Percentiles rank a stretch among this genome's conserved stretches.
Conservation (phyloP, 2,888 invertebrate genomes). For the Psococerastis gibbosa region DNA sequence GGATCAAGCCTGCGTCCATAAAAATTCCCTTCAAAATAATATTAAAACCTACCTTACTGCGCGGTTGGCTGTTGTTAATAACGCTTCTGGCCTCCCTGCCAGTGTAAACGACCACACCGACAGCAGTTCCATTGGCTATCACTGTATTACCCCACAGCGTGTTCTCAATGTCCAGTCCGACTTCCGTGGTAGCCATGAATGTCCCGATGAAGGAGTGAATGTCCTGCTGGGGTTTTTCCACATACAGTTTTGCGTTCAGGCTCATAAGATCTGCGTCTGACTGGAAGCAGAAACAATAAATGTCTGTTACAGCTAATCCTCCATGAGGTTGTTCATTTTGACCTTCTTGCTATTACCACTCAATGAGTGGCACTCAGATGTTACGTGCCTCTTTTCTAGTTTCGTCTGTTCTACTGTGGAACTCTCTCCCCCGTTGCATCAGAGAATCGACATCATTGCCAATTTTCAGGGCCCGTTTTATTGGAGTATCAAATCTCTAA, state of each 20-base stretch:
- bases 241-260: slow-evolving; percentile 77
- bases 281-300: no score
- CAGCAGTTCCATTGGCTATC: slow-evolving; percentile 87
- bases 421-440: no score
- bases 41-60: slow-evolving; percentile 45
- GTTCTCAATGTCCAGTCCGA: slow-evolving; percentile 85
- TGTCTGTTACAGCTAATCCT: no score
- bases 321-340: no score
- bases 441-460: no score
- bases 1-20: background rate
- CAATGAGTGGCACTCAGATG: no score
- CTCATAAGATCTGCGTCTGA: slow-evolving; percentile 62
- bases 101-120: slow-evolving; percentile 91
- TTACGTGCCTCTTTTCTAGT: no score
- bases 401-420: no score
- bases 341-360: no score
- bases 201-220: slow-evolving; percentile 95
- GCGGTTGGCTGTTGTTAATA: slow-evolving; percentile 95
- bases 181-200: slow-evolving; percentile 37
- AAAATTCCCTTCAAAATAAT: background rate
- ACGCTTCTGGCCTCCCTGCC: slow-evolving; percentile 92
- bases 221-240: slow-evolving; percentile 94
- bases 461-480: no score
- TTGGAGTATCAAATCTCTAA: no score
- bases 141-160: slow-evolving; percentile 98